Evolutionary conservation across 2,113 vertebrate species (phyloP).

Genomic region (Deroptyus accipitrinus): DNA sequence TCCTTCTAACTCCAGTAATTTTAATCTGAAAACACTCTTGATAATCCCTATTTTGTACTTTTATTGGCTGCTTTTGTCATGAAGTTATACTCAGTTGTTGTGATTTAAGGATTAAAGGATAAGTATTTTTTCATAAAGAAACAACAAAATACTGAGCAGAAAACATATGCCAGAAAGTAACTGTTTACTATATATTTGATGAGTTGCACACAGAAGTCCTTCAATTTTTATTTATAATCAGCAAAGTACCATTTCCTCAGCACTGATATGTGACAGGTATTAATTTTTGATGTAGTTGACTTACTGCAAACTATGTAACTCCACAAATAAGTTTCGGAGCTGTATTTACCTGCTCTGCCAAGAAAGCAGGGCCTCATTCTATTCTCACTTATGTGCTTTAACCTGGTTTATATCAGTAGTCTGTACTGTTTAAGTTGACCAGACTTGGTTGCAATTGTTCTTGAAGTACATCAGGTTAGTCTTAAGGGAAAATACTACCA

Average conservation of each 20-base stretch:
- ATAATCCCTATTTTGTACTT: constrained; percentile 31
- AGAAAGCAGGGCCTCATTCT: not conserved
- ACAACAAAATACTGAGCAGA: not conserved
- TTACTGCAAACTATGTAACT: not conserved
- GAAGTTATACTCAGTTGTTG: not conserved
- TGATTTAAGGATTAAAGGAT: constrained; percentile 45
- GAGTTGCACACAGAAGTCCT: constrained; percentile 14
- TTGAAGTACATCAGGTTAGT: not conserved
- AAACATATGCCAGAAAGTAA: constrained; percentile 40
- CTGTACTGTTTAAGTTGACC: not conserved
- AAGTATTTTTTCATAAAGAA: constrained; percentile 15
- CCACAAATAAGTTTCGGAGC: not conserved
- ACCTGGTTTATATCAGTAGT: not conserved
- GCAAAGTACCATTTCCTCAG: not conserved
- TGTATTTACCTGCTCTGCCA: not conserved
- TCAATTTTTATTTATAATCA: not conserved
- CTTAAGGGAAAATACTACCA: not conserved
- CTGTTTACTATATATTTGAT: not conserved
- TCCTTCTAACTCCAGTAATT: constrained; percentile 5
- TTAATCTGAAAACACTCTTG: constrained; percentile 20
- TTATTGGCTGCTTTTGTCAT: not conserved
- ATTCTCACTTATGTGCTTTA: not conserved
- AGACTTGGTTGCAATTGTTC: not conserved
- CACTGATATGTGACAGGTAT: not conserved
- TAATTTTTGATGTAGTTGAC: not conserved